These are phyloP conservation scores for Psilanteris sp. DNA, from an alignment of 1,140 invertebrate species.

Conservation along the genomic window DNA sequence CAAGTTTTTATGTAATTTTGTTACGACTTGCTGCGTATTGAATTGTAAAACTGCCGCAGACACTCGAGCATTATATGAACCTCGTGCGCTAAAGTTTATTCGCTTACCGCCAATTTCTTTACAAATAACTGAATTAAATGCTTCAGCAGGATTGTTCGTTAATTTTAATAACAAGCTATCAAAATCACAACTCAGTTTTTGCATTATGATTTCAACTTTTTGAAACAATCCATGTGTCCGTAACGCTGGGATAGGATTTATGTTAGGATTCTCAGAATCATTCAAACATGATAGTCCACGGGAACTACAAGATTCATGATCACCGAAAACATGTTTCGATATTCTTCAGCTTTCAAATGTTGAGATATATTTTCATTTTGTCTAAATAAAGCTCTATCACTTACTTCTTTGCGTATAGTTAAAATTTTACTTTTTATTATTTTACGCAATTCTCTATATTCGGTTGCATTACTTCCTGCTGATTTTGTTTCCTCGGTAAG, in stretches of 20 bases:
- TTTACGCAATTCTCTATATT: neutral
- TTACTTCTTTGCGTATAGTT: neutral
- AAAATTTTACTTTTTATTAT: neutral
- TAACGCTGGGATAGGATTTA: neutral
- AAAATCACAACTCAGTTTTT: conserved; percentile 51
- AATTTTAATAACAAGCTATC: neutral
- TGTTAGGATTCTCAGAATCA: conserved; percentile 4
- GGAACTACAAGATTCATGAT: no score
- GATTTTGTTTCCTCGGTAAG: neutral
- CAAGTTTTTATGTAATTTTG: conserved; percentile 4
- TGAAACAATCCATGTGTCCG: conserved; percentile 13
- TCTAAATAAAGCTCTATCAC: neutral
- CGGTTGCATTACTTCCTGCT: neutral
- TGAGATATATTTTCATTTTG: conserved; percentile 9
- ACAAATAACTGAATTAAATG: no score
- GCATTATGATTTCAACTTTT: no score
- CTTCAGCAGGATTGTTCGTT: no score
- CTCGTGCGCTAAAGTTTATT: conserved; percentile 64
- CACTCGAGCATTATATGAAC: conserved; percentile 64
- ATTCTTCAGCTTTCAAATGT: conserved; percentile 30
- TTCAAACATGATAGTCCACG: no score
- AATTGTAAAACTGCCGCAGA: conserved; percentile 62
- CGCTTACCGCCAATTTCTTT: conserved; percentile 74
- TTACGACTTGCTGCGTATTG: conserved; percentile 50
- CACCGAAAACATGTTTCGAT: conserved; percentile 70